Evolutionary conservation across 2,113 vertebrate genomes (phyloP).

Genomic region (Jacana jacana): DNA sequence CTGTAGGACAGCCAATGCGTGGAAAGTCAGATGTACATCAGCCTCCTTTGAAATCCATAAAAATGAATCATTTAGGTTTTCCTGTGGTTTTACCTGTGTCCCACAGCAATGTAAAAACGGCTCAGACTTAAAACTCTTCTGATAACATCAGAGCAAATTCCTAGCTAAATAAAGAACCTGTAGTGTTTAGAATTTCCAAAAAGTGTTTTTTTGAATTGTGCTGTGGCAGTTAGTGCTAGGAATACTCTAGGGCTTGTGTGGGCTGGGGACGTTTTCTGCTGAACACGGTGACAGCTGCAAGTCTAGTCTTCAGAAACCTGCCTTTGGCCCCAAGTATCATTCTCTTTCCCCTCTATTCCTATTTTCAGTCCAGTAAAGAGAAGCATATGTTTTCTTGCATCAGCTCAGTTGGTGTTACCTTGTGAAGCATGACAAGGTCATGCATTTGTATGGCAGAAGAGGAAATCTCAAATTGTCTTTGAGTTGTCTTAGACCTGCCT

Average conservation of each 20-base stretch:
- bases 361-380: conserved; percentile 34
- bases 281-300: not conserved
- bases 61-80: conserved; percentile 5
- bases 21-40: not conserved
- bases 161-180: not conserved
- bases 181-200: not conserved
- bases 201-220: not conserved
- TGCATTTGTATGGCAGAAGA: conserved; percentile 16
- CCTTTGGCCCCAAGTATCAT: not conserved
- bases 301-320: not conserved
- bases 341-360: conserved; percentile 5
- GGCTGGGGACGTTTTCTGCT: not conserved
- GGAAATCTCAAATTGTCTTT: not conserved
- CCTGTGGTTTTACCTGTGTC: not conserved
- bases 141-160: not conserved
- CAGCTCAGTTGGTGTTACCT: conserved; percentile 31
- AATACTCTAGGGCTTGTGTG: not conserved
- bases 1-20: not conserved
- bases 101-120: not conserved
- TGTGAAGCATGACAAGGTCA: conserved; percentile 47
- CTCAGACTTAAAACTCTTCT: not conserved
- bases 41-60: conserved; percentile 9
- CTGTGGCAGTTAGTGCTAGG: not conserved
- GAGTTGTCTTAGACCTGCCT: not conserved
- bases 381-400: conserved; percentile 53